These are phyloP conservation scores for Drosophila gunungcola DNA, from an alignment of 1,140 invertebrate genomes.

Conservation along the genomic window DNA sequence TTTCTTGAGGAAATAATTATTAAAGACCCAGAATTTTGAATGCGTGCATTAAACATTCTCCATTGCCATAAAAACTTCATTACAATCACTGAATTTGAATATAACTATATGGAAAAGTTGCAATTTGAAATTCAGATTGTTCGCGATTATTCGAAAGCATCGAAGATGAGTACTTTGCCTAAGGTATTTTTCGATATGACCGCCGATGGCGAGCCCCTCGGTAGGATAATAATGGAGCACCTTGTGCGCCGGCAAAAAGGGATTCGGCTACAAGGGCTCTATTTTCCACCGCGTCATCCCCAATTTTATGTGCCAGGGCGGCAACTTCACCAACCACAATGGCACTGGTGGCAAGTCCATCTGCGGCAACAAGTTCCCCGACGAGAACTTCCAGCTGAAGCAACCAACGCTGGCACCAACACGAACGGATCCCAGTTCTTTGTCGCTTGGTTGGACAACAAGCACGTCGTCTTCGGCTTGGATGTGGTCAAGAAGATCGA, in stretches of 20 bases:
- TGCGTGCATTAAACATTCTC: too few relatives aligned
- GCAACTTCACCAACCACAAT: conserved; percentile 97
- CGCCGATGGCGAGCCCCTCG: conserved; percentile 91
- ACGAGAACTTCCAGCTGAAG: conserved; percentile 98
- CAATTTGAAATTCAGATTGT: conserved; percentile 82
- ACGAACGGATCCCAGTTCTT: conserved; percentile 99
- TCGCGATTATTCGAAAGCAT: conserved; percentile 85
- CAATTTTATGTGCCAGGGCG: conserved; percentile 99
- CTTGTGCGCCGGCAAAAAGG: conserved; percentile 96
- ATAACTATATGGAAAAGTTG: too few relatives aligned
- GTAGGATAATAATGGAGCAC: conserved; percentile 95
- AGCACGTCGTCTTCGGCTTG: conserved; percentile 99
- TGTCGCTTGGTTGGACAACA: conserved; percentile 97
- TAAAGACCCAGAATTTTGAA: too few relatives aligned
- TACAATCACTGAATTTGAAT: too few relatives aligned
- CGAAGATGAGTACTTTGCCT: conserved; percentile 91
- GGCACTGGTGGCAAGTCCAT: conserved; percentile 98
- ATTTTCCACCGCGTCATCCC: conserved; percentile 98
- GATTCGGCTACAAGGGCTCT: conserved; percentile 96
- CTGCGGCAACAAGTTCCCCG: conserved; percentile 97
- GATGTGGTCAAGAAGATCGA: conserved; percentile 97
- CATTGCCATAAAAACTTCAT: too few relatives aligned
- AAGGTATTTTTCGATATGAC: conserved; percentile 96
- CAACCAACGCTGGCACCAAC: conserved; percentile 98
- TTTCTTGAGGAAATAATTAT: too few relatives aligned